phyloP scores from a whole-genome alignment of 2,888 invertebrate species.

The Tenthredo livida region DNA sequence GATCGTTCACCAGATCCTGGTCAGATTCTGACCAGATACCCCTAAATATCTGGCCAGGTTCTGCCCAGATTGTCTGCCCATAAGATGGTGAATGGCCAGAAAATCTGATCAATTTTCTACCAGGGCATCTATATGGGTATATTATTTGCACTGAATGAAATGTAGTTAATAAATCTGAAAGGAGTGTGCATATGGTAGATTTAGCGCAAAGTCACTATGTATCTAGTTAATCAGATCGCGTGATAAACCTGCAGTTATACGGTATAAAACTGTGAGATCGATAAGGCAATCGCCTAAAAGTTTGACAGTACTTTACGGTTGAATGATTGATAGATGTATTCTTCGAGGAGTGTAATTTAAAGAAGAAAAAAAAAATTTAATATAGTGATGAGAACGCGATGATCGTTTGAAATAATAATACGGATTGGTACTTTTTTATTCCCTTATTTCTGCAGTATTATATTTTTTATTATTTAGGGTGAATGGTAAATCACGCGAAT shows the following conservation, averaged over 20 bases:
- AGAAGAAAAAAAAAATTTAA: too few relatives aligned
- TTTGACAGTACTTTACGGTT: background rate
- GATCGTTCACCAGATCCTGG: too few relatives aligned
- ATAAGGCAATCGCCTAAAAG: constrained; percentile 45
- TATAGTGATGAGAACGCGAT: background rate
- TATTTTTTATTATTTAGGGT: background rate
- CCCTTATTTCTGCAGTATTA: background rate
- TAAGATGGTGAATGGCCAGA: too few relatives aligned
- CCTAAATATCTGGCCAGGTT: too few relatives aligned
- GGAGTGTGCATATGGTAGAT: background rate
- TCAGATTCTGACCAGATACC: too few relatives aligned
- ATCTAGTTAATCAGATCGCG: constrained; percentile 13
- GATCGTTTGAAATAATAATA: background rate
- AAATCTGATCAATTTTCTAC: too few relatives aligned
- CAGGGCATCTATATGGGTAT: too few relatives aligned
- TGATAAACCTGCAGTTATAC: constrained; percentile 21
- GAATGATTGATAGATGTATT: background rate
- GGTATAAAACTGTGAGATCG: constrained; percentile 36
- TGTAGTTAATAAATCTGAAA: constrained; percentile 3
- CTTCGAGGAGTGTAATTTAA: background rate
- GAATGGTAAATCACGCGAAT: constrained; percentile 19
- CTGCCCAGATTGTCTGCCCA: too few relatives aligned
- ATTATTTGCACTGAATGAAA: background rate
- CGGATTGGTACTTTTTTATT: background rate
- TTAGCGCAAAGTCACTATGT: background rate